Percentiles rank a stretch among this genome's conserved stretches.
Conservation (phyloP, 2,888 invertebrate species). For the Watsonalla cultraria region DNA sequence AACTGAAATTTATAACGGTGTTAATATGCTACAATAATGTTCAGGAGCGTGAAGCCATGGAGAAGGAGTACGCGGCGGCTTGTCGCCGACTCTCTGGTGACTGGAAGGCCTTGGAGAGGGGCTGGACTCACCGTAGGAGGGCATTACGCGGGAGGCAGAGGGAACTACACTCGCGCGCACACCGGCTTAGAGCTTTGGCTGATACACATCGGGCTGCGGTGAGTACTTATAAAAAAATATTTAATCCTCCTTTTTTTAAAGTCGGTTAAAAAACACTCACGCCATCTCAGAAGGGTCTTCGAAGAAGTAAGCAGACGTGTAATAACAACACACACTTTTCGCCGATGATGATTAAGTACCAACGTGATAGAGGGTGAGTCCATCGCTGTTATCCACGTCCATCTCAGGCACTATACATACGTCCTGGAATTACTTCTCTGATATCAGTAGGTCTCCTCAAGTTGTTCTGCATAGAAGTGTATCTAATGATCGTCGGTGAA, state of each 20-base stretch:
- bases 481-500: not conserved
- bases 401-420: no score
- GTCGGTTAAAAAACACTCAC: no score
- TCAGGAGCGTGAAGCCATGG: constrained; percentile 79
- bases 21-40: not conserved
- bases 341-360: no score
- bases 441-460: no score
- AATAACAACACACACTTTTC: no score
- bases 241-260: no score
- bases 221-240: constrained; percentile 27
- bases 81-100: constrained; percentile 74
- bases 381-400: no score
- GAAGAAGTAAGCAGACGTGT: no score
- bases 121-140: constrained; percentile 78
- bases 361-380: no score
- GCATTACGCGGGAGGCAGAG: constrained; percentile 79
- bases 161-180: constrained; percentile 66
- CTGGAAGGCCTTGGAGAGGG: constrained; percentile 79
- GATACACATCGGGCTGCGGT: constrained; percentile 72
- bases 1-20: no score
- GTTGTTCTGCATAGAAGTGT: no score
- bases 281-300: not conserved
- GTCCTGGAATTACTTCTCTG: no score
- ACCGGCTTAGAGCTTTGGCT: constrained; percentile 68
- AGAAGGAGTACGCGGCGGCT: constrained; percentile 84